These are phyloP conservation scores for Callipepla squamata DNA, from an alignment of 2,113 vertebrate genomes.

Conservation along the genomic window DNA sequence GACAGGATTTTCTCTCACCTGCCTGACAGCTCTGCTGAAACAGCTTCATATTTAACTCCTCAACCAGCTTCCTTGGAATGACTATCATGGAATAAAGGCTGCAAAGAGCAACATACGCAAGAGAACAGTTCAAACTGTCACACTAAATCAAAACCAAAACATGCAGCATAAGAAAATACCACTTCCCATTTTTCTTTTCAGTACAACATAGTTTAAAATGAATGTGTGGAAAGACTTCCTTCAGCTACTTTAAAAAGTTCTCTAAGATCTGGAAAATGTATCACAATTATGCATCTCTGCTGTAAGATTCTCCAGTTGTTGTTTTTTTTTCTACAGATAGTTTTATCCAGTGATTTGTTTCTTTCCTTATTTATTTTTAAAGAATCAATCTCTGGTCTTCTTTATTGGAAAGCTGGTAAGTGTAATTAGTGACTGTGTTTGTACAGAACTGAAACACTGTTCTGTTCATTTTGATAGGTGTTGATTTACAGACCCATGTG, in stretches of 20 bases:
- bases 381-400: background rate
- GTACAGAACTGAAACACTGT: background rate
- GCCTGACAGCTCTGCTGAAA: conserved; percentile 17
- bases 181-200: background rate
- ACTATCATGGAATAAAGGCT: background rate
- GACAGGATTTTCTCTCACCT: conserved; percentile 28
- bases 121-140: background rate
- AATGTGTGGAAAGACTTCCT: background rate
- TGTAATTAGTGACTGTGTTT: background rate
- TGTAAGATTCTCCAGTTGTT: fast-evolving
- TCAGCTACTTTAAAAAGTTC: background rate
- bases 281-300: background rate
- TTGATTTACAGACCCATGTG: background rate
- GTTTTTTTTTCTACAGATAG: background rate
- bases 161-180: background rate
- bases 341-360: background rate
- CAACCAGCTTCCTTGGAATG: background rate
- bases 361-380: background rate
- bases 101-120: background rate
- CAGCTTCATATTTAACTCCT: background rate
- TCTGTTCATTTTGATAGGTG: background rate
- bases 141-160: background rate
- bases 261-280: background rate
- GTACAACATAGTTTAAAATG: background rate
- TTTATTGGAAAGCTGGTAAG: background rate